Evolutionary conservation across 1,140 invertebrate species (phyloP), one percentile per base, ranked within the genome.

Genomic region (Drosophila biarmipes): DNA sequence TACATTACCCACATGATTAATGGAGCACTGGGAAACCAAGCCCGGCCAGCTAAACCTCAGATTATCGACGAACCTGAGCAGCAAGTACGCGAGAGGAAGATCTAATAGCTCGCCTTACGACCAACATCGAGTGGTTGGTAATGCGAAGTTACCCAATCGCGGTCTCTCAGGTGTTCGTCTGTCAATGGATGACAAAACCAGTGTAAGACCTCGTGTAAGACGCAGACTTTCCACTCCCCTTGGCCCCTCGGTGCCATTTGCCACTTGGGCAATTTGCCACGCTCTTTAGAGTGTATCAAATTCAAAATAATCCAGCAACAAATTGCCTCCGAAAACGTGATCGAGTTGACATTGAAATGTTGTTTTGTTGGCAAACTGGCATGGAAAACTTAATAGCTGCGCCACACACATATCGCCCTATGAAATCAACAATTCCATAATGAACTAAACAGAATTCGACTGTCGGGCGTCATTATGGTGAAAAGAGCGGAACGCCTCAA

Each of bases 221-320:
- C 34, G 34, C 8, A 42, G 58, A 42, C 45, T 56, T 43, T 46
- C 63, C 58, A 19, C 45, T 34, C 51, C 52, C 52, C 17, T 38
- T 4, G 6, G 17, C 27, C 55, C 29, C 29, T 31, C 10, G n/a
- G n/a, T 10, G 10, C 29, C 29, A 31, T 31, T 31, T 31, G 6
- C 40, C 40, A 59, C 56, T 79, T 69, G 73, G 77, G 56, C 75
- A 76, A 87, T 87, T 87, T 78, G 78, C 56, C 56, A 86, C 73
- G 84, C 82, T 89, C 68, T 87, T 87, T 87, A 82, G 66, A 82
- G 69, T 73, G 75, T 87, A 78, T 82, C 68, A 78, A 78, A 82
- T 78, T 84, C 55, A 19, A 74, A 78, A 69, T 75, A 55, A 68
- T 37, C 63, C 40, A 69, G 42, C 58, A 73, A 79, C 82, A 87